Conservation (phyloP, 2,888 invertebrate species). For the Cremastinae sp. region DNA sequence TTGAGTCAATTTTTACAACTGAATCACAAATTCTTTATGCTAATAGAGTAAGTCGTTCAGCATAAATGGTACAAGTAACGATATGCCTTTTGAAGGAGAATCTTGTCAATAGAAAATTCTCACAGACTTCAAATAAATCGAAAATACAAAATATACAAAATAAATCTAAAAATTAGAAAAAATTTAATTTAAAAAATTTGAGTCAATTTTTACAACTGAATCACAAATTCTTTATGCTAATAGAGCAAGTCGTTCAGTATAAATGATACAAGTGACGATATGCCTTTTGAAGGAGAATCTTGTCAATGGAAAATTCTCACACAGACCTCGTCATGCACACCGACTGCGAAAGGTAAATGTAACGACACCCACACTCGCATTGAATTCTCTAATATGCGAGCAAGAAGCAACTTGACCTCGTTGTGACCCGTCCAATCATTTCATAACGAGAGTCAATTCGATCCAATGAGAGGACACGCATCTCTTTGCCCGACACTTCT, state of each 20-base stretch:
- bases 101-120: slow-evolving; percentile 19
- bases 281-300: slow-evolving; percentile 15
- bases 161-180: too few relatives aligned
- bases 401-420: slow-evolving; percentile 66
- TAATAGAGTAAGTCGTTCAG: background rate
- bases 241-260: background rate
- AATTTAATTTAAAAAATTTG: background rate
- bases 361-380: slow-evolving; percentile 4
- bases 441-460: slow-evolving; percentile 71
- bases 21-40: slow-evolving; percentile 16
- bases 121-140: too few relatives aligned
- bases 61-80: slow-evolving; percentile 7
- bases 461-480: slow-evolving; percentile 38
- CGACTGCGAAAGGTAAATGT: slow-evolving; percentile 18
- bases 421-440: slow-evolving; percentile 71
- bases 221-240: slow-evolving; percentile 19
- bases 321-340: slow-evolving; percentile 1
- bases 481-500: slow-evolving; percentile 11
- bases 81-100: slow-evolving; percentile 7
- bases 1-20: slow-evolving; percentile 1
- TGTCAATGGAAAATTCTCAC: slow-evolving; percentile 13
- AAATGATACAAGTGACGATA: slow-evolving; percentile 12
- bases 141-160: too few relatives aligned
- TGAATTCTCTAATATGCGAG: slow-evolving; percentile 3
- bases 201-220: slow-evolving; percentile 4